Conservation (phyloP, 2,888 invertebrate species). For the Elysia crispata region DNA sequence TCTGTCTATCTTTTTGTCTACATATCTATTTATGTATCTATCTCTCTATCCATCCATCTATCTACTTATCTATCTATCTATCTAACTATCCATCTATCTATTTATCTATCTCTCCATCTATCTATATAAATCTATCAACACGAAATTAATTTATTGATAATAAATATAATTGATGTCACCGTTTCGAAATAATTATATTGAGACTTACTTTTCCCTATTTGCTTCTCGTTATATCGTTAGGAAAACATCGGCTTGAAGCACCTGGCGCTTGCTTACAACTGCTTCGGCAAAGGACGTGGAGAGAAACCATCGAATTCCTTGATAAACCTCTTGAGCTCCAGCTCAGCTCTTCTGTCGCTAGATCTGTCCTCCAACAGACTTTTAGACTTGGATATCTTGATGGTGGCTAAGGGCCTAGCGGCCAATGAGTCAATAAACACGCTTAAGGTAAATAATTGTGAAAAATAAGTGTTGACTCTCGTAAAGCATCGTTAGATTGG, state of each 20-base stretch:
- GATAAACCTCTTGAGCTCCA: constrained; percentile 50
- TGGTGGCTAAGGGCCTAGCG: constrained; percentile 38
- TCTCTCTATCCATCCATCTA: not conserved
- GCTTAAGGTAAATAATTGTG: constrained; percentile 16
- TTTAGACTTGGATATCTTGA: constrained; percentile 21
- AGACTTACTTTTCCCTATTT: not conserved
- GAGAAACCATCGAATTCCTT: constrained; percentile 58
- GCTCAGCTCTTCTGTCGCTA: constrained; percentile 60
- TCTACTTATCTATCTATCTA: not conserved
- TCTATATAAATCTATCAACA: no score
- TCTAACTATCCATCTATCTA: not conserved
- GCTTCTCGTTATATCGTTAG: constrained; percentile 49
- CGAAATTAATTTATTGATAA: no score
- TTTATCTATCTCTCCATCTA: no score
- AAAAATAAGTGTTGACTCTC: no score
- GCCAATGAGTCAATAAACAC: constrained; percentile 31
- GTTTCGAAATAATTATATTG: no score
- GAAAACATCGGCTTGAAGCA: constrained; percentile 65
- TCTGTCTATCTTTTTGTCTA: not conserved
- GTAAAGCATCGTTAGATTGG: no score
- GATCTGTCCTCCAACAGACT: constrained; percentile 67
- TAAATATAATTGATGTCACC: no score
- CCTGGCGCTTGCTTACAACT: constrained; percentile 66
- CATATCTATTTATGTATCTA: not conserved
- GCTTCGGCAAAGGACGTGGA: constrained; percentile 64